Evolutionary conservation across 1,140 invertebrate species (phyloP).

Genomic region (Panonychus citri): DNA sequence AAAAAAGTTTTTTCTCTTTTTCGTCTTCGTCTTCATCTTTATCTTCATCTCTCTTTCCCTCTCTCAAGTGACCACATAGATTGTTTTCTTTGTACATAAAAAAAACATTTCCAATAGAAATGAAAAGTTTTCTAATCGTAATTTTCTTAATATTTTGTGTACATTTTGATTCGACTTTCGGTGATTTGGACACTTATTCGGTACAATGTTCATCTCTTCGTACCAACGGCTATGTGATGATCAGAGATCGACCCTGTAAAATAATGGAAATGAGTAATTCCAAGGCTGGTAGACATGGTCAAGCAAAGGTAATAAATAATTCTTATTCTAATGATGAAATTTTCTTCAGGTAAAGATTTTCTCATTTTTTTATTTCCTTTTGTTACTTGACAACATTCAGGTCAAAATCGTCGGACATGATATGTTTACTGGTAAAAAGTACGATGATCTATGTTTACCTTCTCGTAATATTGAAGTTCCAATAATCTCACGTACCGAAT

Average conservation of each 20-base stretch:
- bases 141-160: no score
- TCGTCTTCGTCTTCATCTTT: no score
- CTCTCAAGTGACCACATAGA: no score
- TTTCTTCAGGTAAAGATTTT: no score
- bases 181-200: conserved; percentile 78
- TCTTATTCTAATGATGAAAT: no score
- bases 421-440: conserved; percentile 89
- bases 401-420: conserved; percentile 95
- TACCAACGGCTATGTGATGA: conserved; percentile 95
- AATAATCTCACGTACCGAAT: conserved; percentile 89
- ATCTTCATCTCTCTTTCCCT: no score
- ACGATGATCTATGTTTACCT: conserved; percentile 98
- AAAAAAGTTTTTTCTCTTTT: no score
- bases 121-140: no score
- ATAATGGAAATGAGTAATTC: conserved; percentile 99
- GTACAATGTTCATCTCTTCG: conserved; percentile 94
- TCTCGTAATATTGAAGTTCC: conserved; percentile 99
- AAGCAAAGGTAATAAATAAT: conserved; percentile 93
- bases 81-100: no score
- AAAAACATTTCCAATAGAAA: no score
- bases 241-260: conserved; percentile 92
- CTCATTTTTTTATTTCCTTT: neutral
- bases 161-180: no score
- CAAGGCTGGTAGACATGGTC: conserved; percentile 98
- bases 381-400: conserved; percentile 14